Conservation (phyloP, 2,113 vertebrate genomes). For the Corythaixoides concolor region DNA sequence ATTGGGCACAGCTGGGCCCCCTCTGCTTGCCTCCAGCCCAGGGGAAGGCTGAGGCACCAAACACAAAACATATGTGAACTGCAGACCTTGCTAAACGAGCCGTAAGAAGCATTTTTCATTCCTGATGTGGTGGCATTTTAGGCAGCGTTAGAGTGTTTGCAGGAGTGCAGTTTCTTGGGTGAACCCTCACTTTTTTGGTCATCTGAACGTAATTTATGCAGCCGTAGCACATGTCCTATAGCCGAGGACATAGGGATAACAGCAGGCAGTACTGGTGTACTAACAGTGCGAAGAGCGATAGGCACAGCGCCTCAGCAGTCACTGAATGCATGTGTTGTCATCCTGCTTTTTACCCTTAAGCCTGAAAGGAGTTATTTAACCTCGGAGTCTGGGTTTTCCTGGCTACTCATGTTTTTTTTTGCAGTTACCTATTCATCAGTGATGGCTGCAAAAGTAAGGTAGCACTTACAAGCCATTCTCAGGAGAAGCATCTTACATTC, state of each 20-base stretch:
- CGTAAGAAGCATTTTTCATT: not conserved
- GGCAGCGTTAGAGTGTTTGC: not conserved
- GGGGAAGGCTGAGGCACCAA: not conserved
- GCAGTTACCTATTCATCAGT: not conserved
- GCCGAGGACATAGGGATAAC: not conserved
- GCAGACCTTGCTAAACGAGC: constrained; percentile 7
- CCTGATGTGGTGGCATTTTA: not conserved
- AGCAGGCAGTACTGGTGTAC: not conserved
- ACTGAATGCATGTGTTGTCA: not conserved
- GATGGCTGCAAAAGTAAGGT: not conserved
- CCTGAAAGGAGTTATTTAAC: not conserved
- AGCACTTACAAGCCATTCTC: not conserved
- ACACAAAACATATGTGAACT: constrained; percentile 51
- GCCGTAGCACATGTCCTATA: not conserved
- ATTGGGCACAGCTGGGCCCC: constrained; percentile 41
- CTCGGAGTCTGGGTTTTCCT: not conserved
- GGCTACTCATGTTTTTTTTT: not conserved
- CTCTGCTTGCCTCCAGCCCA: not conserved
- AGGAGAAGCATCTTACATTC: not conserved
- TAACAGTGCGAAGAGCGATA: not conserved
- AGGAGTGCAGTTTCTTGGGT: not conserved
- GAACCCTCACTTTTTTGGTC: not conserved
- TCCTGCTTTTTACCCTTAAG: not conserved
- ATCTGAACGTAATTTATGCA: not conserved
- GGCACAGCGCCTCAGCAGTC: not conserved